phyloP scores from a whole-genome alignment of 2,113 vertebrate species.

The Tragelaphus buxtoni region DNA sequence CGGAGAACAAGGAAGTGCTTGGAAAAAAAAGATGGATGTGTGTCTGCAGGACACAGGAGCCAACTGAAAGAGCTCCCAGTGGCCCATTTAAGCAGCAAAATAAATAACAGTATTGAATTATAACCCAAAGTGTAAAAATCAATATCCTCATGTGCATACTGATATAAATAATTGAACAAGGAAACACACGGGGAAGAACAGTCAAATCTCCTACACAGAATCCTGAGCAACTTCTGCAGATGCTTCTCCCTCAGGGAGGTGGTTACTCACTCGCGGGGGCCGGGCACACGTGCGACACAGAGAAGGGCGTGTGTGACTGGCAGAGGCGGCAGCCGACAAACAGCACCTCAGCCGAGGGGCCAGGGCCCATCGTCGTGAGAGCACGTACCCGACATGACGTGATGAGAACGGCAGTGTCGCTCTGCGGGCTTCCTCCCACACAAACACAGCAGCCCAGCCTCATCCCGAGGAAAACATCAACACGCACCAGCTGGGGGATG shows the following conservation, averaged over 20 bases:
- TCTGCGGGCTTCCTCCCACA: not conserved
- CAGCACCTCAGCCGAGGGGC: not conserved
- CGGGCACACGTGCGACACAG: accelerated
- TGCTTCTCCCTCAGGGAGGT: not conserved
- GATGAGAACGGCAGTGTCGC: not conserved
- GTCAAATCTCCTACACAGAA: not conserved
- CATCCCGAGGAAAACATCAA: not conserved
- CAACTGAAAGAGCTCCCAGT: not conserved
- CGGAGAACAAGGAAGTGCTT: not conserved
- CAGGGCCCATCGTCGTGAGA: not conserved
- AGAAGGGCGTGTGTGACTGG: too few species aligned
- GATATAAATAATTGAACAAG: not conserved
- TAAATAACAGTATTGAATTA: not conserved
- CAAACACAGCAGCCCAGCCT: not conserved
- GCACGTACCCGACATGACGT: not conserved
- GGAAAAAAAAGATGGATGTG: not conserved
- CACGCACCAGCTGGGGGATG: not conserved
- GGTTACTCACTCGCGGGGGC: not conserved
- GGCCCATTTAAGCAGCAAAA: not conserved
- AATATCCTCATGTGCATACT: not conserved
- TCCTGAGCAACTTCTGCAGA: not conserved
- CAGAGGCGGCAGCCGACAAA: not conserved
- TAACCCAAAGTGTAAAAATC: not conserved
- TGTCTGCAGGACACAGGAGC: not conserved
- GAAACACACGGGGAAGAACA: not conserved